Conservation (phyloP, 1,140 invertebrate species). For the Trinorchestia longiramus region DNA sequence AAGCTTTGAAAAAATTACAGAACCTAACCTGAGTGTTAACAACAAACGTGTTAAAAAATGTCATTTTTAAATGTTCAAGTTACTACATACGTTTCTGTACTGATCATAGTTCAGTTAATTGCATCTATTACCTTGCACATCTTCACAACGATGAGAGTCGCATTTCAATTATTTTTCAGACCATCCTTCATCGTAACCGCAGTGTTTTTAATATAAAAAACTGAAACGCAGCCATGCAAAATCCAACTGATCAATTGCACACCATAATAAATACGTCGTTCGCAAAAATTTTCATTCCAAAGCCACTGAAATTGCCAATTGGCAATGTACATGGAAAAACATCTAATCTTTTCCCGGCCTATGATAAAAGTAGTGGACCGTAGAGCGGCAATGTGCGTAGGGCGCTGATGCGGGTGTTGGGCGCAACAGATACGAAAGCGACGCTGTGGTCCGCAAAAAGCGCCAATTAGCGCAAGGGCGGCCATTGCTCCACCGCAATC, state of each 20-base stretch:
- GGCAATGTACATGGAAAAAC: background rate
- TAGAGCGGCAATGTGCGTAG: background rate
- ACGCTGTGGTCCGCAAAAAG: slow-evolving; percentile 8
- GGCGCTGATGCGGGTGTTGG: background rate
- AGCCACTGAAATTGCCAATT: background rate
- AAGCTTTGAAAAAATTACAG: too few species aligned
- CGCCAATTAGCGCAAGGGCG: slow-evolving; percentile 30
- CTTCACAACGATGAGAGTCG: background rate
- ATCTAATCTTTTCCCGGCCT: background rate
- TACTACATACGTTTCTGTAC: background rate
- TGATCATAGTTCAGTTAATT: background rate
- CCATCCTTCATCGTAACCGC: background rate
- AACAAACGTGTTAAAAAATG: too few species aligned
- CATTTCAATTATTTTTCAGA: background rate
- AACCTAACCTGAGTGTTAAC: too few species aligned
- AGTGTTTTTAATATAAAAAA: background rate
- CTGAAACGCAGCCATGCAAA: background rate
- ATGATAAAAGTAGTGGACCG: background rate
- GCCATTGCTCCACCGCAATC: background rate
- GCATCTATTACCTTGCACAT: background rate
- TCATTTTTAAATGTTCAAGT: too few species aligned
- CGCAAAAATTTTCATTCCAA: background rate
- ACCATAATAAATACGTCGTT: background rate
- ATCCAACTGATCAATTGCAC: background rate
- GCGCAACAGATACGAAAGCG: slow-evolving; percentile 19